Evolutionary conservation across 2,797 vertebrate genomes (phyloP), one percentile per base, ranked within the genome.

Genomic region (Acanthurus tractus): DNA sequence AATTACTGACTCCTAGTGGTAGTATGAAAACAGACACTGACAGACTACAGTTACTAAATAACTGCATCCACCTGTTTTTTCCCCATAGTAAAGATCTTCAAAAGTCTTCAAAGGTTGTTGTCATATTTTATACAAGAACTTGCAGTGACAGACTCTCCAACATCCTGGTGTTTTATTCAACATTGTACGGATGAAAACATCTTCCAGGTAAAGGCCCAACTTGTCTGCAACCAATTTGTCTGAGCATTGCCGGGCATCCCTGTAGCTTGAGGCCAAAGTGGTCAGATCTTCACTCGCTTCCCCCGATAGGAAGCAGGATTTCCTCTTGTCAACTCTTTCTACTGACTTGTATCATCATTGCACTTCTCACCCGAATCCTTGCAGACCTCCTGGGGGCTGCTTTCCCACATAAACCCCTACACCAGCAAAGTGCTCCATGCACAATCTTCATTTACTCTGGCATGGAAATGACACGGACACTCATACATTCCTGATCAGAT

Each of bases 251-350:
- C 58, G 36, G 52, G 53, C 22, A 74, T 70, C 65, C 18, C 48
- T 82, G 65, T 57, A 66, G 52, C 48, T 17, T 64, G 38, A 69
- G 54, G n/a, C 53, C 57, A 53, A 12, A 75, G 2, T 73, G 53
- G 70, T 70, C 72, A 70, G 45, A 70, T 79, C 63, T 70, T 45
- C 45, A 58, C 65, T 82, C 53, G 58, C 70, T 85, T 88, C 78
- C 83, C 46, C 53, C 48, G 40, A 65, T 86, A 94, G 94, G 94
- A 95, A 94, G 85, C 93, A 95, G 94, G 95, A 95, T 94, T 91
- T 95, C 93, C 94, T 92, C 63, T 65, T 80, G 79, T 89, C 65
- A 83, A 76, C 52, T 89, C 70, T 76, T 82, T 87, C 70, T 80
- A 59, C 67, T 84, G 62, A 74, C 67, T 75, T 71, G 81, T 84